phyloP scores from a whole-genome alignment of 2,113 vertebrate species.

The Patagioenas fasciata region DNA sequence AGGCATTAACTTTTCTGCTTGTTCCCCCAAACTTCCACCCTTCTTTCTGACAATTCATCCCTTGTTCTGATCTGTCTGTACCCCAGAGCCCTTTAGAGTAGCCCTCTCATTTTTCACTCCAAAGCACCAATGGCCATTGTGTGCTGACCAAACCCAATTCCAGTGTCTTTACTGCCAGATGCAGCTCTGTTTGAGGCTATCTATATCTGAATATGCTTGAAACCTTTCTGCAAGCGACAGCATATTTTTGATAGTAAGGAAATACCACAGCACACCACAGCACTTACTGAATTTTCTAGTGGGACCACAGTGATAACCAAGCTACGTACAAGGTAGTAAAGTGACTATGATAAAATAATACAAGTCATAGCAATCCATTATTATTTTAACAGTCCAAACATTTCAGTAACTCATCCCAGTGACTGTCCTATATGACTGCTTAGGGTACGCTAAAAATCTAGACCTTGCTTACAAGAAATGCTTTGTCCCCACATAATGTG shows the following conservation, averaged over 20 bases:
- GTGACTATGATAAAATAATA: background rate
- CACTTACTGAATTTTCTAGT: background rate
- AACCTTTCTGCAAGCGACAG: background rate
- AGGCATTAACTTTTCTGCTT: background rate
- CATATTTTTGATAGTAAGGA: background rate
- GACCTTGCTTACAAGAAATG: background rate
- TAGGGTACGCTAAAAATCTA: background rate
- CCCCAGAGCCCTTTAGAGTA: background rate
- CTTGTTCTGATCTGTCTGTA: background rate
- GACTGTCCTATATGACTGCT: background rate
- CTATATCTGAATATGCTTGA: background rate
- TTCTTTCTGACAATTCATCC: background rate
- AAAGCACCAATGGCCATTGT: background rate
- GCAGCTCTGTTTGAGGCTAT: background rate
- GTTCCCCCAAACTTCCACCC: background rate
- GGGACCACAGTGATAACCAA: background rate
- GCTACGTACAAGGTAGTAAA: background rate
- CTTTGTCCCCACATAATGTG: background rate
- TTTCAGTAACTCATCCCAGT: background rate
- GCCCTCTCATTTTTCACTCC: background rate
- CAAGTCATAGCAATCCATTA: background rate
- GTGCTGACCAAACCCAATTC: background rate
- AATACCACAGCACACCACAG: background rate
- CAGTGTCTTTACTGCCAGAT: background rate
- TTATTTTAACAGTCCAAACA: background rate